Conservation (phyloP, 2,113 vertebrate species). For the Athene noctua region DNA sequence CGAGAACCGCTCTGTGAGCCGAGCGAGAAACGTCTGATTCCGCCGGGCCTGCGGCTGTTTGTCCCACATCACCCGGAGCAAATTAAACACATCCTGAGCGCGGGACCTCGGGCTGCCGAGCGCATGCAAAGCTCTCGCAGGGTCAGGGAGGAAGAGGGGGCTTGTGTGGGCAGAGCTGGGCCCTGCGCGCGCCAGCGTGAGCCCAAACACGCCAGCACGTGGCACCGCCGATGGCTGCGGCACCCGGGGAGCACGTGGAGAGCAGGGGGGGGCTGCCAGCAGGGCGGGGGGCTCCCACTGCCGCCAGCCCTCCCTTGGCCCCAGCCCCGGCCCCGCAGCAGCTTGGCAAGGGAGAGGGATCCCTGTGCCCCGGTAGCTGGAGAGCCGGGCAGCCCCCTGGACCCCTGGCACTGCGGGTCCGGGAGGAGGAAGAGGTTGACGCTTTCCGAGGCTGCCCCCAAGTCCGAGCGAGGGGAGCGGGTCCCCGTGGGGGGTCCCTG, state of each 20-base stretch:
- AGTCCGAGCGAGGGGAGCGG: not conserved
- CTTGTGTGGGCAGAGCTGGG: not conserved
- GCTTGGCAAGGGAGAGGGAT: not conserved
- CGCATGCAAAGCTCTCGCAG: not conserved
- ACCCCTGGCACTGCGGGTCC: not conserved
- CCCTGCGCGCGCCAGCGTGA: not conserved
- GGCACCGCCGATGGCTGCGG: rapidly evolving
- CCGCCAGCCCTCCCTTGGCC: not conserved
- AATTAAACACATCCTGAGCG: rapidly evolving
- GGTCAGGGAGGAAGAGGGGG: rapidly evolving
- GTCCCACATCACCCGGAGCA: not conserved
- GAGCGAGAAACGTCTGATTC: rapidly evolving
- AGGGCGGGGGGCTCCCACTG: not conserved
- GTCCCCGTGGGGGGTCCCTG: no score
- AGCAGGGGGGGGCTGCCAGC: rapidly evolving
- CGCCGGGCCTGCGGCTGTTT: rapidly evolving
- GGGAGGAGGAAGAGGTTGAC: not conserved
- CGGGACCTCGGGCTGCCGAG: not conserved
- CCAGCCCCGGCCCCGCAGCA: rapidly evolving
- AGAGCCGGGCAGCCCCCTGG: not conserved
- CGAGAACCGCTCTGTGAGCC: rapidly evolving
- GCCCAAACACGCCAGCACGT: not conserved
- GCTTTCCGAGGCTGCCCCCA: not conserved
- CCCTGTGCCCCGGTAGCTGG: not conserved
- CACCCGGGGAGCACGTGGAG: not conserved